Conservation (phyloP, 2,113 vertebrate genomes). For the Apaloderma vittatum region DNA sequence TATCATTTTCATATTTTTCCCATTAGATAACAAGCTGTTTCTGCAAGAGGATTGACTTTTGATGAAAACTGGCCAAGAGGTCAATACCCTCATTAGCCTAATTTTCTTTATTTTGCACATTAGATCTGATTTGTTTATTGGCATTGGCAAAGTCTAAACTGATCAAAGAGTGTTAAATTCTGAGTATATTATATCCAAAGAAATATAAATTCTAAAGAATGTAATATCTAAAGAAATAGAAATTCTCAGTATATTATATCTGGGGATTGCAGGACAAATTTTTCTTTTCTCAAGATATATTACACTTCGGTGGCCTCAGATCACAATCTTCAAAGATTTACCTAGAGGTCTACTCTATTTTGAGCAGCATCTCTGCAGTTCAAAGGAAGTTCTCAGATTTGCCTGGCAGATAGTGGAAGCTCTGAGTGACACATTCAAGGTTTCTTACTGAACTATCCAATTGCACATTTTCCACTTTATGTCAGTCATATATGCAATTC, state of each 20-base stretch:
- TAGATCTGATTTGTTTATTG: background rate
- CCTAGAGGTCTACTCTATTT: background rate
- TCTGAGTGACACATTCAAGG: background rate
- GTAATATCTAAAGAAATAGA: background rate
- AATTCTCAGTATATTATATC: background rate
- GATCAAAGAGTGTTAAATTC: background rate
- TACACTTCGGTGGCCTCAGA: accelerated
- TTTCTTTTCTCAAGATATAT: background rate
- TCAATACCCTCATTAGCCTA: background rate
- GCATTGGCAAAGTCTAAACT: background rate
- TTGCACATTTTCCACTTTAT: background rate
- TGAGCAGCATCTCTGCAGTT: background rate
- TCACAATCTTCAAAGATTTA: background rate
- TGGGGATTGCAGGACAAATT: background rate
- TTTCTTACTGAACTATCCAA: background rate
- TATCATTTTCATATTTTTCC: background rate
- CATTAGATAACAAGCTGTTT: background rate
- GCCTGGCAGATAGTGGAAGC: background rate
- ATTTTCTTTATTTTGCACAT: background rate
- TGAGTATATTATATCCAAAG: background rate
- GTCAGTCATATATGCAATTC: background rate
- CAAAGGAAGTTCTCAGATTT: background rate
- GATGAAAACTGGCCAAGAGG: background rate
- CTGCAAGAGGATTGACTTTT: background rate
- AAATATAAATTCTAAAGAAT: background rate